Conservation (phyloP, 2,797 vertebrate genomes). For the Xerus rutilus region DNA sequence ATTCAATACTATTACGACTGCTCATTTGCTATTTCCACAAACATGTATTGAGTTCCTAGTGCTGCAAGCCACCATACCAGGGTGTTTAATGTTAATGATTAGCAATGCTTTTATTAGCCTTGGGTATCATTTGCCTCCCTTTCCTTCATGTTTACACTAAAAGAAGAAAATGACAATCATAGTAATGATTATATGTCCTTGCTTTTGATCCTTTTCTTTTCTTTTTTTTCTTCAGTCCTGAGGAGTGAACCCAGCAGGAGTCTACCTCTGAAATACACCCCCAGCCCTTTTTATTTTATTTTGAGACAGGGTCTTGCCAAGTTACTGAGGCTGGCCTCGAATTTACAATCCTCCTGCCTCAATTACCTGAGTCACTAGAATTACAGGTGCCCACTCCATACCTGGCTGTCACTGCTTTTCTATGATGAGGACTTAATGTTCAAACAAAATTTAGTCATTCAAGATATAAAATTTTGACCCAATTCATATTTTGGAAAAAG, state of each 20-base stretch:
- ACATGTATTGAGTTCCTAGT: background rate
- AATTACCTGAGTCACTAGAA: no score
- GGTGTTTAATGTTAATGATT: background rate
- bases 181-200: background rate
- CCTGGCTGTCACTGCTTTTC: background rate
- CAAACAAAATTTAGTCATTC: background rate
- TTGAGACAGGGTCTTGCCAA: no score
- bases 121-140: background rate
- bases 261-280: no score
- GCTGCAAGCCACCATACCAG: background rate
- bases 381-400: no score
- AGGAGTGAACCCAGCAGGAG: no score
- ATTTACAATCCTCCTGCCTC: no score
- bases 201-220: no score
- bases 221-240: no score
- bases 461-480: background rate
- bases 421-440: background rate
- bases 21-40: background rate
- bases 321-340: no score
- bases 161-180: background rate
- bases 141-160: background rate
- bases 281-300: no score
- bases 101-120: background rate
- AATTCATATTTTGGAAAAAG: background rate
- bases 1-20: accelerated